Evolutionary conservation across 2,113 vertebrate genomes (phyloP).

Genomic region (Mellivora capensis): DNA sequence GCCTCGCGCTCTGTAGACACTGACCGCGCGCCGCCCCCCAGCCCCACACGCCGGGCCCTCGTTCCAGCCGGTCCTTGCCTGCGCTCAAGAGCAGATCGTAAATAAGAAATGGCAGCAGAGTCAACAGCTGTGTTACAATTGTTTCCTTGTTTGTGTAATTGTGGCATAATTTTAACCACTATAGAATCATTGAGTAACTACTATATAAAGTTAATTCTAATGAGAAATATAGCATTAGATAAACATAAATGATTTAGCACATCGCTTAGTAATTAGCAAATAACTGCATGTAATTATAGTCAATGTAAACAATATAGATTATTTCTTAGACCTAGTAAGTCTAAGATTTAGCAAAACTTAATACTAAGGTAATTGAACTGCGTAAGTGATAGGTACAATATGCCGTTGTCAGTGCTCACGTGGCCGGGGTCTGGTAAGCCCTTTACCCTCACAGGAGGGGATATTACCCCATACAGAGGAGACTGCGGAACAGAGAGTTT

Average conservation of each 20-base stretch:
- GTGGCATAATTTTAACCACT: neutral
- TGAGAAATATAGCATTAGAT: neutral
- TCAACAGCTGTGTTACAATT: neutral
- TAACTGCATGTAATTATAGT: neutral
- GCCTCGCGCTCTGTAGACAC: rapidly evolving
- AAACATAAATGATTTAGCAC: neutral
- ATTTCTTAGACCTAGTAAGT: neutral
- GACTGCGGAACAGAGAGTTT: neutral
- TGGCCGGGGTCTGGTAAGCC: neutral
- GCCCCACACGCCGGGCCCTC: rapidly evolving
- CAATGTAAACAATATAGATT: too few relatives aligned
- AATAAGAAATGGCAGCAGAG: too few relatives aligned
- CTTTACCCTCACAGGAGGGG: neutral
- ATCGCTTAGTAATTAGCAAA: neutral
- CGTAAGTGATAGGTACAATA: neutral
- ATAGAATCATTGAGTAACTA: neutral
- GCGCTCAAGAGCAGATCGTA: neutral
- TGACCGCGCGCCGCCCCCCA: rapidly evolving
- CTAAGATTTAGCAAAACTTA: too few relatives aligned
- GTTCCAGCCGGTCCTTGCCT: neutral
- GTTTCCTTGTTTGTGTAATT: neutral
- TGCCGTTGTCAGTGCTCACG: rapidly evolving
- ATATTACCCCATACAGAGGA: too few relatives aligned
- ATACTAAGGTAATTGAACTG: neutral
- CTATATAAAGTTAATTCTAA: neutral